phyloP scores from a whole-genome alignment of 53 echinoderm and acorn worm species.

The Patiria pectinifera region DNA sequence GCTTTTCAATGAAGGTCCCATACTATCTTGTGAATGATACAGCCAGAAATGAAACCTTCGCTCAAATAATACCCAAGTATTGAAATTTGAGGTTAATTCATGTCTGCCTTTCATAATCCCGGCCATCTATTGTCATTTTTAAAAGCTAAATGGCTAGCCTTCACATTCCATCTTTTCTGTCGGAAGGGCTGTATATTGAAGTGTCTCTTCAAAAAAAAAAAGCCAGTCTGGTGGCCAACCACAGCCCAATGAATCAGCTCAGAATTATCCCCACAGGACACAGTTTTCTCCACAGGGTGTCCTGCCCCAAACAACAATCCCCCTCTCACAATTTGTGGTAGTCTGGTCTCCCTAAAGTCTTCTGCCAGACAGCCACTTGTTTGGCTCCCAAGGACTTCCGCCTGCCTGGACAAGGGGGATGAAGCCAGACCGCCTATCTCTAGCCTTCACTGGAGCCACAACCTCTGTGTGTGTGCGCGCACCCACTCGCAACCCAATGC shows the following conservation, averaged over 20 bases:
- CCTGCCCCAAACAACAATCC: slow-evolving; percentile 10
- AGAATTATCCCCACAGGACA: slow-evolving; percentile 32
- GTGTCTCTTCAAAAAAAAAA: background rate
- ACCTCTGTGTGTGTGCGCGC: background rate
- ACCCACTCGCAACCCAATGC: background rate
- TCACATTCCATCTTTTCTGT: slow-evolving; percentile 36
- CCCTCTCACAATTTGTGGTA: slow-evolving; percentile 15
- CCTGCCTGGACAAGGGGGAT: slow-evolving; percentile 10
- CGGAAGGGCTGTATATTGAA: slow-evolving; percentile 14
- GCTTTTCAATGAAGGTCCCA: background rate
- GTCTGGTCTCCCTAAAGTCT: background rate
- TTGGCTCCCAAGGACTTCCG: slow-evolving; percentile 51
- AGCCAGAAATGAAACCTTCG: background rate
- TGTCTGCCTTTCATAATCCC: slow-evolving; percentile 9
- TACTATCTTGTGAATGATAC: background rate
- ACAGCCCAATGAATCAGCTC: slow-evolving; percentile 54
- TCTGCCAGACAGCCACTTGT: slow-evolving; percentile 24
- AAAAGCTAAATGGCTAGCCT: slow-evolving; percentile 38
- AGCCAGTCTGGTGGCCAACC: slow-evolving; percentile 47
- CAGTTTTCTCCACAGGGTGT: slow-evolving; percentile 40
- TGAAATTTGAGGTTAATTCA: slow-evolving; percentile 2
- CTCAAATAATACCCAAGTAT: background rate
- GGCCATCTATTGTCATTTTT: slow-evolving; percentile 4
- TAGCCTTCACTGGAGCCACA: slow-evolving; percentile 39
- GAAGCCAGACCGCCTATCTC: background rate